These are phyloP conservation scores for Todiramphus chloris DNA, from an alignment of 2,113 vertebrate species.

Conservation along the genomic window DNA sequence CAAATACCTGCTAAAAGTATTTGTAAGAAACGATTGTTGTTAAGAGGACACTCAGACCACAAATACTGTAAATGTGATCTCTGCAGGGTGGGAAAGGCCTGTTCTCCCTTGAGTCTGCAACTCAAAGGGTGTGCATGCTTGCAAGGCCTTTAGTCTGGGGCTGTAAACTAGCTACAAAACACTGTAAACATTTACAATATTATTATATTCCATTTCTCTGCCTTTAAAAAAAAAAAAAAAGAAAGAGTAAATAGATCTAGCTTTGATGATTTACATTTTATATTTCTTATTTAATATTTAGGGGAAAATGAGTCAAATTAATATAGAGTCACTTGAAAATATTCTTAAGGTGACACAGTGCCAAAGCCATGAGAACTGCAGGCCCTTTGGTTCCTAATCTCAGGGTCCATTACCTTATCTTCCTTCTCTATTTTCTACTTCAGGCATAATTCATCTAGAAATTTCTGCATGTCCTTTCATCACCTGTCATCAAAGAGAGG, in stretches of 20 bases:
- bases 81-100: not conserved
- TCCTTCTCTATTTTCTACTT: constrained; percentile 1
- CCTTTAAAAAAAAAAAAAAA: not conserved
- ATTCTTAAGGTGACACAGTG: not conserved
- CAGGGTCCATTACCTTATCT: not conserved
- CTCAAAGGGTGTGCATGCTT: not conserved
- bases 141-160: not conserved
- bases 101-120: not conserved
- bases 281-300: not conserved
- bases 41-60: not conserved
- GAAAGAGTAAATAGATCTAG: not conserved
- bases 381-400: not conserved
- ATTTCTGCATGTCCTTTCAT: constrained; percentile 39
- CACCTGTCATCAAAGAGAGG: constrained; percentile 39
- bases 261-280: not conserved
- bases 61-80: not conserved
- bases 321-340: not conserved
- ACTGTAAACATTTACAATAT: not conserved
- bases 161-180: not conserved
- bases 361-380: not conserved
- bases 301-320: not conserved
- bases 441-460: not conserved
- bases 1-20: not conserved
- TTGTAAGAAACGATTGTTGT: not conserved
- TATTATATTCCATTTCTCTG: not conserved